These are phyloP conservation scores for Elephantulus edwardii DNA, from an alignment of 2,113 vertebrate genomes.

Conservation along the genomic window DNA sequence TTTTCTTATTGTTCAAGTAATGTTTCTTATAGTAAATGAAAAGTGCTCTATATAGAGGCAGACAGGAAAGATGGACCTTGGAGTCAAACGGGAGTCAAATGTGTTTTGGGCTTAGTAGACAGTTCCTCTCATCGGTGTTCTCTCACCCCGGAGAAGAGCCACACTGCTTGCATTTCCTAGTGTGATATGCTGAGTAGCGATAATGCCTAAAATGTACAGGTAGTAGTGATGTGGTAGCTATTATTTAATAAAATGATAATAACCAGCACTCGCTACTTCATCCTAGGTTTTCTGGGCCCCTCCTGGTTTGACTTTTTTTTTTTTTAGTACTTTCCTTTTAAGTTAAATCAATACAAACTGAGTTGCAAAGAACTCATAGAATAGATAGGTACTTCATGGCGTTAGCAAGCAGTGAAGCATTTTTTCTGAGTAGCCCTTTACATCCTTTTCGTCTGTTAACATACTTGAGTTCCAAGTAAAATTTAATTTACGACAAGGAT, in stretches of 20 bases:
- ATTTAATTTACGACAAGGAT: constrained; percentile 24
- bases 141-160: neutral
- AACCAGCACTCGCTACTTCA: neutral
- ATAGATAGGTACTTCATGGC: constrained; percentile 25
- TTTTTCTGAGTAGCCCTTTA: constrained; percentile 53
- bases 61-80: constrained; percentile 36
- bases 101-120: neutral
- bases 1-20: constrained; percentile 53
- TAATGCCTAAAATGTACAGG: neutral
- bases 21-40: constrained; percentile 33
- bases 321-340: constrained; percentile 24
- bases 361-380: constrained; percentile 16
- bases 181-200: neutral
- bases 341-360: constrained; percentile 19
- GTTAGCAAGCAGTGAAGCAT: constrained; percentile 8
- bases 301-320: neutral
- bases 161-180: neutral
- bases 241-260: neutral
- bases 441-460: constrained; percentile 42
- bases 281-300: neutral
- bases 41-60: constrained; percentile 28
- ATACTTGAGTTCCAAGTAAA: neutral
- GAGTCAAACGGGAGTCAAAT: constrained; percentile 5
- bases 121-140: neutral
- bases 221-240: neutral